Base-by-base conservation (phyloP, 2,113 vertebrate genomes). In the Sardina pilchardus region DNA sequence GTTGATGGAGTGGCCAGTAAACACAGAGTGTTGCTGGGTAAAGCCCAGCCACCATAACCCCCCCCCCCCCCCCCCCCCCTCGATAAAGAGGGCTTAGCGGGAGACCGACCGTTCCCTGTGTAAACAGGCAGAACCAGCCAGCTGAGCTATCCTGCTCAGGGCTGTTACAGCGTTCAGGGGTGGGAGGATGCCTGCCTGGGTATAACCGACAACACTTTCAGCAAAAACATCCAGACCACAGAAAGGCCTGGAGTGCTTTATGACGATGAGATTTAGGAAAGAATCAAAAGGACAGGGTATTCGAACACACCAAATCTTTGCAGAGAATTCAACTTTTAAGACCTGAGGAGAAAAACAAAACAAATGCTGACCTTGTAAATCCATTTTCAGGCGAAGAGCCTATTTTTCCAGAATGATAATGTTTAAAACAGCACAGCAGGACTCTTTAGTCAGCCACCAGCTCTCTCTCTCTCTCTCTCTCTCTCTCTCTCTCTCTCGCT, bases 351-450 rank as follows among this genome's bases (percentile, higher is more conserved):
- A 12, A 12, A 63, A 63, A 24, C 0, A 63, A 63, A 24, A 26
- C 56, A 24, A 14, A 10, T 48, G 16, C 24, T 63, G n/a, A 67
- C 63, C 63, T 30, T 67, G n/a, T 9, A 3, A 63, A 78, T 78
- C 12, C 34, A 78, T 78, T 36, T 78, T 59, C 17, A 1, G 39
- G 39, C 0, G 16, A 1, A 24, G 24, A 21, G 6, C 24, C 19
- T 59, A 4, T 21, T 24, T 78, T 34, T 78, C 12, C 4, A 21
- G 34, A 24, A 26, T 71, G 19, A 24, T 75, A 26, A 16, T 82
- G 81, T 50, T 47, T 34, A 10, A 45, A 78, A 80, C 36, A 21
- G 42, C 10, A 43, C 50, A 44, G 81, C 71, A 86, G 82, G 63
- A 82, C 21, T 81, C 6, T 71, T 71, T 7, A 71, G 30, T 30